These are phyloP conservation scores for Bovichtus variegatus DNA, from an alignment of 2,797 vertebrate species.

Conservation along the genomic window DNA sequence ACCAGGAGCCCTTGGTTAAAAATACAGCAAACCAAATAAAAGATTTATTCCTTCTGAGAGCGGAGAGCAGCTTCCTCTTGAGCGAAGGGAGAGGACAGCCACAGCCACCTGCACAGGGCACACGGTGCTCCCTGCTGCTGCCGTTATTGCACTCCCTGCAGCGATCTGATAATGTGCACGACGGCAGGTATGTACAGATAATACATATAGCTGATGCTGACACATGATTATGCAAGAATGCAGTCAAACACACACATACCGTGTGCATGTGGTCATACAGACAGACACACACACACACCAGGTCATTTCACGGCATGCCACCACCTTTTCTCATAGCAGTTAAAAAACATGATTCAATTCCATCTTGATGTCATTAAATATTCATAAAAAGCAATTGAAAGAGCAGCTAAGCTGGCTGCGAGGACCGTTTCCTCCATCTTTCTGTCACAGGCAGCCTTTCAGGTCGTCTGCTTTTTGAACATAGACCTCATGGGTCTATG, in stretches of 20 bases:
- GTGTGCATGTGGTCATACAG: conserved; percentile 22
- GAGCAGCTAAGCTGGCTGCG: conserved; percentile 88
- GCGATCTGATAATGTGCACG: conserved; percentile 53
- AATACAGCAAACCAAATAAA: conserved; percentile 89
- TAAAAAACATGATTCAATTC: conserved; percentile 94
- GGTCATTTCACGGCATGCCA: conserved; percentile 1
- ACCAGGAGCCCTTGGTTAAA: conserved; percentile 85
- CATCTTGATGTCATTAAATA: conserved; percentile 95
- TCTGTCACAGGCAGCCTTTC: conserved; percentile 87
- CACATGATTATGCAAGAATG: conserved; percentile 42
- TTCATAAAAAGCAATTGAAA: conserved; percentile 98
- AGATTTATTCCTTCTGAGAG: conserved; percentile 89
- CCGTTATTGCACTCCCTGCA: conserved; percentile 44
- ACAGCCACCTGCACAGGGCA: conserved; percentile 78
- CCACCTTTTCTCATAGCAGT: conserved; percentile 86
- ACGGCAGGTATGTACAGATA: conserved; percentile 38
- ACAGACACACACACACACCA: background rate
- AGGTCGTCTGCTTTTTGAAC: conserved; percentile 83
- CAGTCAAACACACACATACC: conserved; percentile 24
- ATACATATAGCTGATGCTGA: conserved; percentile 30
- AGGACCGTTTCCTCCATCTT: conserved; percentile 88
- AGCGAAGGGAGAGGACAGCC: conserved; percentile 71
- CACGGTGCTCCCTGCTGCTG: conserved; percentile 48
- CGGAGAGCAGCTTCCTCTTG: conserved; percentile 78
- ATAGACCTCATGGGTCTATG: conserved; percentile 82